Evolutionary conservation across 2,888 invertebrate species (phyloP).

Genomic region (Schizaphis graminum): DNA sequence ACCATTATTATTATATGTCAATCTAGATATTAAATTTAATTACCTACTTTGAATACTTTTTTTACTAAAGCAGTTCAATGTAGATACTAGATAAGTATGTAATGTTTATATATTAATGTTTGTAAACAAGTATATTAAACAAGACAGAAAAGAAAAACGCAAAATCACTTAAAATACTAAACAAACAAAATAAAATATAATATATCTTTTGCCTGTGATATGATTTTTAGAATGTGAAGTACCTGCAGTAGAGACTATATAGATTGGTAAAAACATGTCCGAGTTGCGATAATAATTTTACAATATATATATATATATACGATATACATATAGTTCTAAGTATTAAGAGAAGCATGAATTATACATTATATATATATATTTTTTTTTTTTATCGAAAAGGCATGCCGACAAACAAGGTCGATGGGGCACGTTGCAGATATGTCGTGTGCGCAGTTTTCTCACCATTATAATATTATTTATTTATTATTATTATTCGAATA

Average conservation of each 20-base stretch:
- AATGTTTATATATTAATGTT: neutral
- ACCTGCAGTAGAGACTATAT: neutral
- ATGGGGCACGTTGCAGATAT: conserved; percentile 35
- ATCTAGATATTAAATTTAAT: neutral
- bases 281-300: neutral
- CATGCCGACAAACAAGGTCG: conserved; percentile 51
- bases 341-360: neutral
- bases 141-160: neutral
- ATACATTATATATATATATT: conserved; percentile 2
- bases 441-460: neutral
- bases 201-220: neutral
- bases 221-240: neutral
- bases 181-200: neutral
- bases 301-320: conserved; percentile 9
- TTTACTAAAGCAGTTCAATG: neutral
- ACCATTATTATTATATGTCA: neutral
- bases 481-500: conserved; percentile 2
- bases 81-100: neutral
- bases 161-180: neutral
- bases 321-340: neutral
- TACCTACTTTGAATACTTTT: neutral
- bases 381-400: neutral
- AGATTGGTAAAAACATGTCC: neutral
- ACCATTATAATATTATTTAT: conserved; percentile 32
- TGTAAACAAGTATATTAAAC: neutral